Evolutionary conservation across 2,797 vertebrate genomes (phyloP).

Genomic region (Coilia nasus): DNA sequence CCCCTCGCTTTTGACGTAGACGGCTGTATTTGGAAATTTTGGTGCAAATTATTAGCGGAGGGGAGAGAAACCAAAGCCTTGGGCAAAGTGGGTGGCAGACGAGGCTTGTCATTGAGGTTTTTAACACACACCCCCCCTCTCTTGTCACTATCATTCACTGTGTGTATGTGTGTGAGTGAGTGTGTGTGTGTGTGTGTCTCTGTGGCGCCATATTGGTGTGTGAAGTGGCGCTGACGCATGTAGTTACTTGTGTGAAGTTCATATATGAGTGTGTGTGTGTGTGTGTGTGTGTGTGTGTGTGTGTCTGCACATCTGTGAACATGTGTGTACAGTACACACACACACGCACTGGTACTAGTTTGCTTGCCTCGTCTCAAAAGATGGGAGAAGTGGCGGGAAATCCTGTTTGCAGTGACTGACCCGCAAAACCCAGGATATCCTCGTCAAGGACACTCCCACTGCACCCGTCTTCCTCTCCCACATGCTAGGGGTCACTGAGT

Average conservation of each 20-base stretch:
- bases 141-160: constrained; percentile 32
- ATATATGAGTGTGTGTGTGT: background rate
- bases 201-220: background rate
- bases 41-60: background rate
- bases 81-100: constrained; percentile 18
- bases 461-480: background rate
- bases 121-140: constrained; percentile 30
- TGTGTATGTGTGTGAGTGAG: constrained; percentile 36
- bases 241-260: background rate
- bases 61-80: background rate
- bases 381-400: constrained; percentile 11
- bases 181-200: background rate
- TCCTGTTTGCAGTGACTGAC: background rate
- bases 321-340: too few species aligned
- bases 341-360: background rate
- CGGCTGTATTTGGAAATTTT: constrained; percentile 6
- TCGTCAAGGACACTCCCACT: constrained; percentile 55
- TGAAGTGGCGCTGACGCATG: background rate
- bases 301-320: background rate
- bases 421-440: constrained; percentile 68
- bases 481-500: background rate
- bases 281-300: background rate
- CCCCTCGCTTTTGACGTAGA: background rate
- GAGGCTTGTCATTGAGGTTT: constrained; percentile 11
- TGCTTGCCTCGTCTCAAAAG: background rate